Evolutionary conservation across 2,113 vertebrate species (phyloP), one percentile per base, ranked within the genome.

Genomic region (Pristiophorus japonicus): DNA sequence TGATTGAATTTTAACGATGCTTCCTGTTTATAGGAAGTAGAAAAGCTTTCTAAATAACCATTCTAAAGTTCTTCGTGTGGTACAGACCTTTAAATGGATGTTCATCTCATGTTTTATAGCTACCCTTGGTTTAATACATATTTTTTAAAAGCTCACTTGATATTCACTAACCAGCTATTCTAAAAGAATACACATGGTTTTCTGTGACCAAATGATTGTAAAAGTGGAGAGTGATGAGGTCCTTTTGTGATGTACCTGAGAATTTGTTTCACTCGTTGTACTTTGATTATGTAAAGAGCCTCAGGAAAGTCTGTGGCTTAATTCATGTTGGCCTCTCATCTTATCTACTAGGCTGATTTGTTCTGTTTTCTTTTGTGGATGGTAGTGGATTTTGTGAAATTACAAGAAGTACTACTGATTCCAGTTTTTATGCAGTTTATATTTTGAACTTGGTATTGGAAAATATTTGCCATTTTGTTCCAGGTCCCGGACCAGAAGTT

Each of bases 401-500:
- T 91, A 59, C 18, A 78, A 47, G 67, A 95, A 20, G 63, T 34
- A 22, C 45, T 95, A 84, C 59, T 95, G 51, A 38, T 85, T 62
- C 14, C n/a, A 42, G 34, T 38, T 59, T 78, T 95, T 85, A 78
- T 84, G 38, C 51, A 30, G 18, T 47, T 70, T 70, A 24, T 55
- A 88, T 96, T 95, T 96, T 95, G 95, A 96, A 87, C 4, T 51
- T 95, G 4, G 96, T 97, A 47, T 96, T 97, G 96, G 97, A 97
- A 95, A 97, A 96, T 96, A 95, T 96, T 96, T 97, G 96, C 97
- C 97, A 0, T 98, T 97, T 98, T 98, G 98, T 99, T 99, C 97
- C 98, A 99, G 99, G 98, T 99, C 99, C 98, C 98, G 97, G 96
- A 98, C 99, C 98, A 98, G 99, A 98, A 99, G 98, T 96, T 99